Conservation (phyloP, 2,888 invertebrate genomes). For the Drosophila yooni region DNA sequence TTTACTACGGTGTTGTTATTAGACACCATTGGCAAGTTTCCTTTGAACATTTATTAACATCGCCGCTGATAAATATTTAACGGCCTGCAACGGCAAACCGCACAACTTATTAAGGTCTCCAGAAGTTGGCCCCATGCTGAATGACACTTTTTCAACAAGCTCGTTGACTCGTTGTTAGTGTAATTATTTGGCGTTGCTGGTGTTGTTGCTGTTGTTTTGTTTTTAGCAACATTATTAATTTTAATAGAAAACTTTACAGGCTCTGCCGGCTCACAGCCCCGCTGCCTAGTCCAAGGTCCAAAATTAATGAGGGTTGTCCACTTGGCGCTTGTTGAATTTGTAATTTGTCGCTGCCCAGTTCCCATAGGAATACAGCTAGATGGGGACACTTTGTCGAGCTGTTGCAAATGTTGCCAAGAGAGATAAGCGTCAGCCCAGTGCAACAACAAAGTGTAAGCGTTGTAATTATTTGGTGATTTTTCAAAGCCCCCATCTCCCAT, state of each 20-base stretch:
- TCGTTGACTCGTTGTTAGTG: conserved; percentile 57
- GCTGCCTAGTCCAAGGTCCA: conserved; percentile 20
- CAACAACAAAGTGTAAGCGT: conserved; percentile 80
- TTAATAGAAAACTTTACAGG: conserved; percentile 79
- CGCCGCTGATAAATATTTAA: conserved; percentile 71
- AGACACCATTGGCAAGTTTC: conserved; percentile 40
- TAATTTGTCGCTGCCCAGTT: conserved; percentile 73
- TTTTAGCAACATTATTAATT: conserved; percentile 81
- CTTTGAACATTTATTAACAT: conserved; percentile 69
- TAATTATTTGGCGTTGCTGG: conserved; percentile 34
- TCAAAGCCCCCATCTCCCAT: conserved; percentile 40
- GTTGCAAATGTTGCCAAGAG: conserved; percentile 73
- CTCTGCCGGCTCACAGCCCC: conserved; percentile 2
- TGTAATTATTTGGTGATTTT: conserved; percentile 80
- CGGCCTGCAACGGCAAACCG: conserved; percentile 54
- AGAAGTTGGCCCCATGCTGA: conserved; percentile 51
- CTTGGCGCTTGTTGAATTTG: conserved; percentile 82
- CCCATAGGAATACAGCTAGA: conserved; percentile 68
- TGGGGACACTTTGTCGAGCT: conserved; percentile 53
- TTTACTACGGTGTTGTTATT: conserved; percentile 35
- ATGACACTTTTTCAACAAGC: conserved; percentile 60
- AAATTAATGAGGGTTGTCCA: conserved; percentile 82
- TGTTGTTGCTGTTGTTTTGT: conserved; percentile 48
- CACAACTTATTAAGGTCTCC: conserved; percentile 66
- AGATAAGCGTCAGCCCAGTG: conserved; percentile 71